A percentile compares a stretch with the other conserved stretches of the same genome.
phyloP scores from a whole-genome alignment of 1,140 invertebrate species.

The Drosophila sechellia region DNA sequence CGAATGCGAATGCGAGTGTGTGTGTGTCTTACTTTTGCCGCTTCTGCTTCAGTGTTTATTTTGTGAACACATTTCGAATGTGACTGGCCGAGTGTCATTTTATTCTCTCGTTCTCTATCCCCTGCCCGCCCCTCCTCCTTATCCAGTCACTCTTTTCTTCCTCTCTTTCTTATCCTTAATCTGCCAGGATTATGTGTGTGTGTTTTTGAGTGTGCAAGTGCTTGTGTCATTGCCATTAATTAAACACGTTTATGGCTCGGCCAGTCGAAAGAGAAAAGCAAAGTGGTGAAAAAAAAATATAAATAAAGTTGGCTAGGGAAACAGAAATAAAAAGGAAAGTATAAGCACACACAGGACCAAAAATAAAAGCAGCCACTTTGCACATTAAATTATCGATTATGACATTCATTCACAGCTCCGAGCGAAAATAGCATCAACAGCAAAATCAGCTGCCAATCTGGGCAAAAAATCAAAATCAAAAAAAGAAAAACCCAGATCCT shows the following conservation, averaged over 20 bases:
- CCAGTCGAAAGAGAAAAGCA: conserved; percentile 28
- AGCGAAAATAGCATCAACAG: conserved; percentile 69
- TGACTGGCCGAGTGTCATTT: conserved; percentile 60
- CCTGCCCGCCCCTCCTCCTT: background rate
- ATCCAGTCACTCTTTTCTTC: background rate
- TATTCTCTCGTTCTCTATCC: conserved; percentile 25
- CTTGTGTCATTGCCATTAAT: conserved; percentile 74
- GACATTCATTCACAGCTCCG: conserved; percentile 76
- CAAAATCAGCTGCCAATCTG: conserved; percentile 50
- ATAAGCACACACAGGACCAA: conserved; percentile 1
- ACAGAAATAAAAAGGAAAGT: conserved; percentile 13
- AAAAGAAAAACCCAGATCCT: too few relatives aligned
- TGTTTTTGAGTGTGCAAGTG: conserved; percentile 19
- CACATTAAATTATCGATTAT: conserved; percentile 83
- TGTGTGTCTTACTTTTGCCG: conserved; percentile 50
- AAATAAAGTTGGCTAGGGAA: background rate
- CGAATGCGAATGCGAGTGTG: conserved; percentile 4
- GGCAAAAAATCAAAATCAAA: conserved; percentile 13
- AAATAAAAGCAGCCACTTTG: conserved; percentile 57
- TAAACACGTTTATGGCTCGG: conserved; percentile 73
- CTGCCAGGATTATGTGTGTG: conserved; percentile 30
- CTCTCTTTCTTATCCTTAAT: conserved; percentile 23
- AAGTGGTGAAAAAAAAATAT: conserved; percentile 12
- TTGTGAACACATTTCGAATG: conserved; percentile 59
- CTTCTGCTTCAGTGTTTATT: conserved; percentile 59